These are phyloP conservation scores for Apodemia zela DNA, from an alignment of 2,888 invertebrate genomes.

Conservation along the genomic window DNA sequence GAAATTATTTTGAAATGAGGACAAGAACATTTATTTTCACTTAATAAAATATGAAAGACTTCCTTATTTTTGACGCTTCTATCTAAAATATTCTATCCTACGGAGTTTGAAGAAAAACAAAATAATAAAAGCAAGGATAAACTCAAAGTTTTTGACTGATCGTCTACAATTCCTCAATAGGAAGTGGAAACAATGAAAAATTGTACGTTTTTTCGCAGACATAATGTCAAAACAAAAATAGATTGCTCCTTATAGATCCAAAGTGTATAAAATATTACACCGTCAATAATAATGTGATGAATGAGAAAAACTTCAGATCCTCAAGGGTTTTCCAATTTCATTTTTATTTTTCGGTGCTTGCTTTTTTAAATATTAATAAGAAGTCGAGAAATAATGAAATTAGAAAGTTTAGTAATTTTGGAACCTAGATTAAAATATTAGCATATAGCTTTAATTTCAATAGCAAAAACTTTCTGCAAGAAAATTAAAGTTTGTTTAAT, in stretches of 20 bases:
- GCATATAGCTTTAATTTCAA: too few species aligned
- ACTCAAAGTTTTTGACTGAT: conserved; percentile 39
- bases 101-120: conserved; percentile 1
- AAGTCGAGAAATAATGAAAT: background rate
- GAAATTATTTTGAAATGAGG: background rate
- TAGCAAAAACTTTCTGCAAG: too few species aligned
- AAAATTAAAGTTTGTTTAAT: too few species aligned
- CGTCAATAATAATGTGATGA: conserved; percentile 1
- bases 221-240: conserved; percentile 27
- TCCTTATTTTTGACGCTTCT: background rate
- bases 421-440: background rate
- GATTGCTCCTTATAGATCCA: conserved; percentile 20
- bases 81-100: background rate
- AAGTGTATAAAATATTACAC: conserved; percentile 7
- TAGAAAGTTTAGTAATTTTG: background rate
- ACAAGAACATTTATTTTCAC: background rate
- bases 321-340: background rate
- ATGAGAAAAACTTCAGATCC: background rate
- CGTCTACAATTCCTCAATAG: conserved; percentile 38
- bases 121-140: conserved; percentile 5
- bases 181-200: conserved; percentile 36
- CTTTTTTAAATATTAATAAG: background rate
- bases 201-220: conserved; percentile 20
- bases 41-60: background rate
- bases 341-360: background rate